phyloP scores from a whole-genome alignment of 2,888 invertebrate genomes.

The Schizaphis graminum region DNA sequence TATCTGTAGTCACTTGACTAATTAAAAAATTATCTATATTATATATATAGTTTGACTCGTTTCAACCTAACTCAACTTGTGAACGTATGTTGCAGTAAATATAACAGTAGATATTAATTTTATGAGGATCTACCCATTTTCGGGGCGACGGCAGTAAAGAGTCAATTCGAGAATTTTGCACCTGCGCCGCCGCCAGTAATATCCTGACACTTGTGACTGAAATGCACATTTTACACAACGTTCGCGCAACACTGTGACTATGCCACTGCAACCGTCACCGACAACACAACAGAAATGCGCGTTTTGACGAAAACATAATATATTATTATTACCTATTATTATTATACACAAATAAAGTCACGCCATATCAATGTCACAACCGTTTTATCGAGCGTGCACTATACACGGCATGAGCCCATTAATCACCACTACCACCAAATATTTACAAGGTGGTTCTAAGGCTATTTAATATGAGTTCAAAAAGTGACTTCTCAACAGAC shows the following conservation, averaged over 20 bases:
- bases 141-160: not conserved
- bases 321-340: not conserved
- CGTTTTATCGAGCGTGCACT: not conserved
- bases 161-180: not conserved
- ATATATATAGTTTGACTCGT: not conserved
- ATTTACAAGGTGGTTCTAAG: not conserved
- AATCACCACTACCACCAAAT: not conserved
- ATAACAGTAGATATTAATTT: not conserved
- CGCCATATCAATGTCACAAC: constrained; percentile 15
- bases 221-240: not conserved
- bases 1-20: not conserved
- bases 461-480: not conserved
- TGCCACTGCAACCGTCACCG: not conserved
- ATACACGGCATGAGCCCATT: not conserved
- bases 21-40: not conserved
- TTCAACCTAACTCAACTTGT: not conserved
- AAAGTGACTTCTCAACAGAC: not conserved
- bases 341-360: not conserved
- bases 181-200: not conserved
- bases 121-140: not conserved
- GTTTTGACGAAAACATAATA: constrained; percentile 20
- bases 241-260: not conserved
- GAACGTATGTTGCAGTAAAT: not conserved
- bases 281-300: not conserved
- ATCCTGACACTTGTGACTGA: constrained; percentile 2